Evolutionary conservation across 2,113 vertebrate genomes (phyloP), one percentile per base, ranked within the genome.

Genomic region (Cariama cristata): DNA sequence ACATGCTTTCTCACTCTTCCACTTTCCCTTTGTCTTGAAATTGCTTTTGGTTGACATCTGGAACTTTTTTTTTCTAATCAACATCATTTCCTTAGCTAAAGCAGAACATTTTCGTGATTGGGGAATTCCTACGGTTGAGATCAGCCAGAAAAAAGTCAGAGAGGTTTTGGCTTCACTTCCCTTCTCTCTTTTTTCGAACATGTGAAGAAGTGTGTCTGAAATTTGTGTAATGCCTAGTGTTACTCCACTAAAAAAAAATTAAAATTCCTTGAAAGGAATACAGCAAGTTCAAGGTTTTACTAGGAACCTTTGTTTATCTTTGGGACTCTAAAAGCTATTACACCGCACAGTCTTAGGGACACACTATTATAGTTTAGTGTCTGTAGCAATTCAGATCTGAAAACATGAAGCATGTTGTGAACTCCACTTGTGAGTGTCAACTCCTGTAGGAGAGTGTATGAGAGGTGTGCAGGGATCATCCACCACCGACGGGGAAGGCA

Each of bases 41-140:
- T 38, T 92, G 72, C 85, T 97, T 82, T 94, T 10, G 2, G 69
- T 95, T 90, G 86, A 97, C 96, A 97, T 98, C 97, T 98, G 96
- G 96, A 97, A 88, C 67, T 7, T 74, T 95, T 79, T 88, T 83
- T 62, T 52, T 14, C 75, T 87, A 76, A 95, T 92, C 90, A 96
- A 42, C 95, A 96, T 93, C 35, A 56, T 94, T 97, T 96, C 95
- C 86, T 96, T 84, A 86, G 85, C 92, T 79, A 59, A 82, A 95
- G 74, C 90, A 30, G 30, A 96, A 71, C 64, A 6, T 95, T 95
- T 97, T 86, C 4, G 11, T 75, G 93, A 91, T 56, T 71, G 93
- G 94, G 97, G 95, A 97, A 97, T 97, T 97, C 96, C 92, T 96
- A 62, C 4, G 8, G 85, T 38, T 95, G 88, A 93, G 88, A 92